phyloP scores from a whole-genome alignment of 2,888 invertebrate species.

The Volucella inflata region DNA sequence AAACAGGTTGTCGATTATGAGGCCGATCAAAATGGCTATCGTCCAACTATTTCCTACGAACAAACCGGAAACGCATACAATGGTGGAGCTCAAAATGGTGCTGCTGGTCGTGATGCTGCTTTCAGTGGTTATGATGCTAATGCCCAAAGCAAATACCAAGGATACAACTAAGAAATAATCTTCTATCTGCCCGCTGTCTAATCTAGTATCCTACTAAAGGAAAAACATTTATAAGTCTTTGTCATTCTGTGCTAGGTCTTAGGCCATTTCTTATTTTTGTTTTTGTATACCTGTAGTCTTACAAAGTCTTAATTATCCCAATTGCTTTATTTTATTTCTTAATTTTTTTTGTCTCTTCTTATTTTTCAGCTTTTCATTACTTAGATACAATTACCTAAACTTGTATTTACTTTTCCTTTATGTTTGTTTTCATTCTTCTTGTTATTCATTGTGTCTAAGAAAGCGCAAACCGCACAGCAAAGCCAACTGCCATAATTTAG shows the following conservation, averaged over 20 bases:
- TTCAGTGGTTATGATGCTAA: conserved; percentile 69
- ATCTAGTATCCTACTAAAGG: conserved; percentile 76
- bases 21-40: conserved; percentile 88
- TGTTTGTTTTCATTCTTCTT: background rate
- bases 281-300: conserved; percentile 25
- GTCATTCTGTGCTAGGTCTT: conserved; percentile 65
- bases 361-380: conserved; percentile 36
- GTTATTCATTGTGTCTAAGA: conserved; percentile 41
- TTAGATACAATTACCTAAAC: background rate
- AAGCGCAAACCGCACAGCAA: conserved; percentile 66
- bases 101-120: conserved; percentile 70
- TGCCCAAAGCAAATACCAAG: conserved; percentile 79
- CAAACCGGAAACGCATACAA: conserved; percentile 84
- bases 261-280: conserved; percentile 68
- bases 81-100: conserved; percentile 77
- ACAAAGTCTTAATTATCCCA: conserved; percentile 51
- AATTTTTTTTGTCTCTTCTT: conserved; percentile 42
- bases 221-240: conserved; percentile 61
- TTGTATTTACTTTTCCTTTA: conserved; percentile 45
- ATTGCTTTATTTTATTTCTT: conserved; percentile 59
- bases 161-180: conserved; percentile 79
- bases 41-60: conserved; percentile 88
- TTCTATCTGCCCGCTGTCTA: conserved; percentile 76
- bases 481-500: conserved; percentile 73
- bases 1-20: conserved; percentile 89